A percentile compares a stretch with the other conserved stretches of the same genome.
These are phyloP conservation scores for Lepus americanus DNA, from an alignment of 2,113 vertebrate species.

Conservation along the genomic window DNA sequence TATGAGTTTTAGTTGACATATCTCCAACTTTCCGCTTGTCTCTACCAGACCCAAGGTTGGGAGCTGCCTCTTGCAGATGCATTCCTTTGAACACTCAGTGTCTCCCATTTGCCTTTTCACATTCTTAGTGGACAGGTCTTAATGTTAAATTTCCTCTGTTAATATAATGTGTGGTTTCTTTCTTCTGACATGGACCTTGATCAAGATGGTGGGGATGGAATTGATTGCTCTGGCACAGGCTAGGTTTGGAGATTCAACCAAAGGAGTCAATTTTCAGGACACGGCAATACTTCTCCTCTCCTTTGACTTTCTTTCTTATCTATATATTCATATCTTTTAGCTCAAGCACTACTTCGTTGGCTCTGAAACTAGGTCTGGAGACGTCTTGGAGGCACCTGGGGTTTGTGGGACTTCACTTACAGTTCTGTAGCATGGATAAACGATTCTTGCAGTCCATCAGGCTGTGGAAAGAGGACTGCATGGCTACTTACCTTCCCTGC, in stretches of 20 bases:
- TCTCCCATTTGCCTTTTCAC: neutral
- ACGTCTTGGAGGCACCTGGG: neutral
- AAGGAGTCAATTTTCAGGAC: neutral
- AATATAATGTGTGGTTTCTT: neutral
- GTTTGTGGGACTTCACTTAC: neutral
- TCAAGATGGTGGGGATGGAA: neutral
- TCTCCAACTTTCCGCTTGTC: neutral
- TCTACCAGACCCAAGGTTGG: neutral
- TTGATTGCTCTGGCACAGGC: neutral
- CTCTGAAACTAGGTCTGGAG: neutral
- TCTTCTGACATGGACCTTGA: neutral
- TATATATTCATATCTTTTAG: neutral
- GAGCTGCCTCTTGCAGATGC: neutral
- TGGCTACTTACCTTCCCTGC: neutral
- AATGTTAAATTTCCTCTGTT: neutral
- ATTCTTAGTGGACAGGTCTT: neutral
- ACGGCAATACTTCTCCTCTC: neutral
- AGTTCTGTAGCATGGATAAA: neutral
- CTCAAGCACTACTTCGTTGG: neutral
- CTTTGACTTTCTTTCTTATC: neutral
- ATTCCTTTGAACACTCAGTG: neutral
- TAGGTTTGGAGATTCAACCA: neutral
- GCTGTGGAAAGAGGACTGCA: neutral
- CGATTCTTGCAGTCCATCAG: neutral
- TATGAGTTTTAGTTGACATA: neutral